phyloP scores from a whole-genome alignment of 2,113 vertebrate species.

The Gnathonemus echidnorhynchus region DNA sequence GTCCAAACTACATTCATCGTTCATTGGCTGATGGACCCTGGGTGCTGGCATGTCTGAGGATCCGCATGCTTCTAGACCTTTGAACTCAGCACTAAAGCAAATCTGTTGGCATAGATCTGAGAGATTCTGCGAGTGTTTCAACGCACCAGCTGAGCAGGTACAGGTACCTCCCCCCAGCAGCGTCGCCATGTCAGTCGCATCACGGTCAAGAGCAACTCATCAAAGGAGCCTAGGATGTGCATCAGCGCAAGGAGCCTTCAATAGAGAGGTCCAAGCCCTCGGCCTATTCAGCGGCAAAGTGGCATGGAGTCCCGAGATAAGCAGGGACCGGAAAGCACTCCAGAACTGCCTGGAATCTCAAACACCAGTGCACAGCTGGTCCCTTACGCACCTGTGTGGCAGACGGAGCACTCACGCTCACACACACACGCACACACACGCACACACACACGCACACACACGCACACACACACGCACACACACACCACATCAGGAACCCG shows the following conservation, averaged over 20 bases:
- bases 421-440: background rate
- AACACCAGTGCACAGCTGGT: background rate
- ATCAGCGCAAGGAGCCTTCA: background rate
- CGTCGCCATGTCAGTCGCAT: background rate
- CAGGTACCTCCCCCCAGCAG: background rate
- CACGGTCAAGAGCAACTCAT: background rate
- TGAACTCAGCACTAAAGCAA: background rate
- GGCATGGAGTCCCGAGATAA: slow-evolving; percentile 39
- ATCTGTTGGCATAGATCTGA: background rate
- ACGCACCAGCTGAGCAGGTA: background rate
- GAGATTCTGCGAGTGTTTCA: background rate
- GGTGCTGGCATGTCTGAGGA: background rate
- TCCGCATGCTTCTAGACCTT: background rate
- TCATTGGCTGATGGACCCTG: background rate
- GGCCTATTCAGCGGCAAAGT: slow-evolving; percentile 41
- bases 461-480: background rate
- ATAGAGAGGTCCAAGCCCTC: slow-evolving; percentile 24
- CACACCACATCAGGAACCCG: background rate
- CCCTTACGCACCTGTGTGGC: too few species aligned
- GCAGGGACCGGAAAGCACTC: slow-evolving; percentile 25
- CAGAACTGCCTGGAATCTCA: slow-evolving; percentile 33
- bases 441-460: background rate
- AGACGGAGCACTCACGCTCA: background rate
- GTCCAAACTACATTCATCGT: background rate
- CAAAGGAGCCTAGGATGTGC: background rate